These are phyloP conservation scores for Onychostoma macrolepis DNA, from an alignment of 2,113 vertebrate species.

Conservation along the genomic window DNA sequence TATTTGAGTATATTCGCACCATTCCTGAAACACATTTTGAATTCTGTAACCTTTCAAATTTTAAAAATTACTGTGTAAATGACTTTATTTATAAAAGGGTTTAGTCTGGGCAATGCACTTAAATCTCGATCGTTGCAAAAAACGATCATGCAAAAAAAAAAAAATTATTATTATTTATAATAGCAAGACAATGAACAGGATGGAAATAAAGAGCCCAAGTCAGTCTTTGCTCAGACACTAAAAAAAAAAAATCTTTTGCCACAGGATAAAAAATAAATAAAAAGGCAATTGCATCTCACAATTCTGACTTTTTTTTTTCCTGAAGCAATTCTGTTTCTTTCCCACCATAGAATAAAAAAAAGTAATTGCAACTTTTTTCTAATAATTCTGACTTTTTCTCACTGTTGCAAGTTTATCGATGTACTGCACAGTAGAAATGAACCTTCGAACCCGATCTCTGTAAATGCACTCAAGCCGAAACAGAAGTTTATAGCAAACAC, in stretches of 20 bases:
- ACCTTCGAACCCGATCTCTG: not conserved
- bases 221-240: not conserved
- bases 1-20: not conserved
- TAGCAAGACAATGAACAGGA: not conserved
- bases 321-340: no score
- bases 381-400: no score
- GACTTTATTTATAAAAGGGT: not conserved
- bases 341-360: no score
- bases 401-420: not conserved
- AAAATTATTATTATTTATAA: not conserved
- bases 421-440: not conserved
- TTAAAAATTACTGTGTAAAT: not conserved
- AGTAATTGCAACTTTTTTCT: no score
- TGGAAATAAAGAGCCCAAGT: not conserved
- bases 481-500: not conserved
- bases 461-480: not conserved
- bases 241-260: no score
- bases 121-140: not conserved
- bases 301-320: no score
- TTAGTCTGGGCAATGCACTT: not conserved
- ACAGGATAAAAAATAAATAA: no score
- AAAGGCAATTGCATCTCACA: no score
- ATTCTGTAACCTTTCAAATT: not conserved
- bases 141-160: not conserved
- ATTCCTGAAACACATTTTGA: not conserved